Conservation (phyloP, 1,140 invertebrate genomes). For the Drosophila lowei region DNA sequence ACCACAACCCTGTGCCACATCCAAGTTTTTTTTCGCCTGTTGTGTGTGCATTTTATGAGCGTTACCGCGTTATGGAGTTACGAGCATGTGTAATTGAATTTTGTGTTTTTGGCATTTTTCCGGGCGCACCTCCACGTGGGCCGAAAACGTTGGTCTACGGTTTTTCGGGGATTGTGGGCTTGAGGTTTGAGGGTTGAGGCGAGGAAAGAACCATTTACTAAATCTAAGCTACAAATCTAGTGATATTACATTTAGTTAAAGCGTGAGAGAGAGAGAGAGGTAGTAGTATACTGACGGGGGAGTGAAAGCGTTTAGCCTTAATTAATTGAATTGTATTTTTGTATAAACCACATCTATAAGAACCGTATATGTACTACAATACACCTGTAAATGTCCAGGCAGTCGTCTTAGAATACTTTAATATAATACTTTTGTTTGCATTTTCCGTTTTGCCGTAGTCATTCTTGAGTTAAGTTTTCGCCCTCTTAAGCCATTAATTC, state of each 20-base stretch:
- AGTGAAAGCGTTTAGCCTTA: constrained; percentile 58
- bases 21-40: constrained; percentile 26
- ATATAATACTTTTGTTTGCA: constrained; percentile 1
- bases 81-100: constrained; percentile 77
- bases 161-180: not conserved
- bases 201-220: constrained; percentile 49
- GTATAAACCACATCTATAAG: constrained; percentile 31
- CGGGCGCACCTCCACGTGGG: constrained; percentile 18
- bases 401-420: constrained; percentile 5
- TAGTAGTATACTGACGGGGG: too few species aligned
- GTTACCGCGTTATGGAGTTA: constrained; percentile 35
- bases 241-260: constrained; percentile 82
- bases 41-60: constrained; percentile 60
- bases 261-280: constrained; percentile 23
- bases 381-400: not conserved
- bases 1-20: constrained; percentile 5
- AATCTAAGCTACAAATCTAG: constrained; percentile 78
- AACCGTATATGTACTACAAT: not conserved
- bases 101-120: constrained; percentile 75
- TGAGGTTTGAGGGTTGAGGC: not conserved
- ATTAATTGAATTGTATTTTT: constrained; percentile 64
- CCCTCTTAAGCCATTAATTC: constrained; percentile 19
- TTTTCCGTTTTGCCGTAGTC: constrained; percentile 29
- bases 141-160: too few species aligned
- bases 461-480: constrained; percentile 23